These are phyloP conservation scores for Procavia capensis DNA, from an alignment of 2,113 vertebrate genomes.

Conservation along the genomic window DNA sequence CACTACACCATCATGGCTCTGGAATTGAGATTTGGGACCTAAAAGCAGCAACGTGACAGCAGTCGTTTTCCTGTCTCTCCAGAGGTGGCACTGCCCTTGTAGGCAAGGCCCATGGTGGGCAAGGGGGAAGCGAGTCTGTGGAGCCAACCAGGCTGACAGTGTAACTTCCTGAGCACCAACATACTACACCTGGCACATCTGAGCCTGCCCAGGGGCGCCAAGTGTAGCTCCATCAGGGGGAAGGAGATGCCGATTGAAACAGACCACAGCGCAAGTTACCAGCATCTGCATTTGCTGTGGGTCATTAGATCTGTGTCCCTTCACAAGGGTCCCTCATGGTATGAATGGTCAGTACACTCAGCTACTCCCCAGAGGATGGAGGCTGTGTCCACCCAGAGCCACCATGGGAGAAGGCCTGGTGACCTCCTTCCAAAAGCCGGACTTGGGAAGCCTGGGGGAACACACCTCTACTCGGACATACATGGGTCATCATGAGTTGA, in stretches of 20 bases:
- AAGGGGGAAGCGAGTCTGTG: slow-evolving; percentile 64
- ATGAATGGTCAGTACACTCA: not conserved
- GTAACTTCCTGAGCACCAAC: slow-evolving; percentile 74
- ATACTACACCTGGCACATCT: slow-evolving; percentile 76
- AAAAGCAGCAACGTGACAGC: not conserved
- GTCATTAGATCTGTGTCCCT: slow-evolving; percentile 62
- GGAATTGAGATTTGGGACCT: not conserved
- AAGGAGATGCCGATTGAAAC: slow-evolving; percentile 81
- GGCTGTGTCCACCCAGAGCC: not conserved
- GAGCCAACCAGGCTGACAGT: slow-evolving; percentile 45
- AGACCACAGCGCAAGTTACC: slow-evolving; percentile 74
- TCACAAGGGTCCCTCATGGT: not conserved
- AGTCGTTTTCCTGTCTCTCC: not conserved
- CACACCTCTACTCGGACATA: not conserved
- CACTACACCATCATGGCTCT: no score
- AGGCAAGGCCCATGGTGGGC: not conserved
- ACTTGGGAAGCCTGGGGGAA: not conserved
- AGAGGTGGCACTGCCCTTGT: no score
- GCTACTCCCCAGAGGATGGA: not conserved
- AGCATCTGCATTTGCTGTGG: slow-evolving; percentile 66
- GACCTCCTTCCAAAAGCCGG: not conserved
- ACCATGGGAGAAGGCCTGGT: not conserved
- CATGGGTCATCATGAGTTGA: not conserved
- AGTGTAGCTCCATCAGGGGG: slow-evolving; percentile 60
- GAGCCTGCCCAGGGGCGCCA: slow-evolving; percentile 47